Base-by-base conservation (phyloP, 2,113 vertebrate species). In the Solea solea region DNA sequence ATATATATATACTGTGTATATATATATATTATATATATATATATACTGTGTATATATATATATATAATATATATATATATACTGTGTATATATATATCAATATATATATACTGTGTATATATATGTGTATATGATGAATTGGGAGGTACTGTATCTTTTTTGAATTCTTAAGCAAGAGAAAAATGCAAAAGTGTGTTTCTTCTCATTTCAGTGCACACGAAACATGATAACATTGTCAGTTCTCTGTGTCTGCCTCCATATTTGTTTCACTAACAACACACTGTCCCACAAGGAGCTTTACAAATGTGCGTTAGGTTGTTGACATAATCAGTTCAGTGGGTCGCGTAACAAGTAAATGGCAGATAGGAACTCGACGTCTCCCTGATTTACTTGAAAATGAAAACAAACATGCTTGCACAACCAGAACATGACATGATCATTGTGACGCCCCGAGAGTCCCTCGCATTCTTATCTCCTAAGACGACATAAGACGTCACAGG, bases 401-500 rank as follows among this genome's bases (percentile, higher is more conserved):
- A 66, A 76, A 53, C 70, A 70, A 58, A 1, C 42, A 34, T 41
- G 3, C 41, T 8, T 16, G 15, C 14, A 49, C 63, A 45, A 51
- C 12, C 3, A 45, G 54, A 45, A n/a, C 15, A 45, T 16, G 34
- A 59, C 69, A 13, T 44, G 42, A 66, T 68, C 16, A 28, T 4
- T 28, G 64, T n/a, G 34, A 78, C 66, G 65, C 27, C 42, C 51
- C 54, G 45, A 42, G 16, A 50, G 69, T 51, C 16, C 65, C 25
- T 71, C 56, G 76, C 50, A 76, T 65, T 69, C 25, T 64, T 83
- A 55, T 68, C 74, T 64, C 63, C 16, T 25, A 63, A 40, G 64
- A 21, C 64, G 60, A 63, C 70, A 72, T 5, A 55, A 62, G 51
- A 79, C 74, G 76, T 87, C 78, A 80, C 83, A 73, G 72, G 28